Percentiles rank a stretch among this genome's conserved stretches.
These are phyloP conservation scores for Pseudomyrmex cubaensis DNA, from an alignment of 1,140 invertebrate genomes.

Conservation along the genomic window DNA sequence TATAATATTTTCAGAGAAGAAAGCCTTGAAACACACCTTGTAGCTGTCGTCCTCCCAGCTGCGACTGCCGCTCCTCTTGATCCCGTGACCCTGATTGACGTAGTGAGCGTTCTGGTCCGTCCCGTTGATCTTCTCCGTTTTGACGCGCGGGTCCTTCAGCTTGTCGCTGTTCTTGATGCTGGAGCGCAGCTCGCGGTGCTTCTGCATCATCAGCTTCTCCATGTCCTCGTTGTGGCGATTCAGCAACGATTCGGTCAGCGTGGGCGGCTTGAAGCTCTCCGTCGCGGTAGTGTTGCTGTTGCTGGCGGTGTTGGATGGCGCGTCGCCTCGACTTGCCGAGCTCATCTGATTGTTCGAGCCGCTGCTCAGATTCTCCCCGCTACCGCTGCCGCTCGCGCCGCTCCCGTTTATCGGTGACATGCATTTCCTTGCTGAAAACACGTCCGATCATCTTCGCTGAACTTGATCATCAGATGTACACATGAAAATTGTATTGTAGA, in stretches of 20 bases:
- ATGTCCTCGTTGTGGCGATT: conserved; percentile 91
- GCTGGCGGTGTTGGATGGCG: conserved; percentile 68
- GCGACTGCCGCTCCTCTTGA: conserved; percentile 77
- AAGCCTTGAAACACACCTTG: conserved; percentile 67
- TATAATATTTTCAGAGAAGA: not conserved
- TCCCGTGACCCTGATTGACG: conserved; percentile 64
- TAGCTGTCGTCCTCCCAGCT: conserved; percentile 73
- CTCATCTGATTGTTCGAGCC: conserved; percentile 84
- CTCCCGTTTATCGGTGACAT: conserved; percentile 84
- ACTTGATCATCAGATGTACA: too few species aligned
- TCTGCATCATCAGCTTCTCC: conserved; percentile 91
- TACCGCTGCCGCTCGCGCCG: conserved; percentile 86
- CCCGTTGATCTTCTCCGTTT: conserved; percentile 73
- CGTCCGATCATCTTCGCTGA: not conserved
- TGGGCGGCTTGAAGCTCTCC: conserved; percentile 84
- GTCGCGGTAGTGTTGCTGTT: conserved; percentile 62
- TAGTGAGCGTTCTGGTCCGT: conserved; percentile 43
- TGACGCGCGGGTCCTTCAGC: conserved; percentile 80
- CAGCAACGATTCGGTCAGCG: conserved; percentile 89
- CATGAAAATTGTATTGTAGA: too few species aligned
- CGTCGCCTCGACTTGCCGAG: conserved; percentile 76
- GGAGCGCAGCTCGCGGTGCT: conserved; percentile 88
- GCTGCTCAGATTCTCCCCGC: conserved; percentile 86
- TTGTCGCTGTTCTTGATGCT: conserved; percentile 84
- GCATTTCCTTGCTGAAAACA: conserved; percentile 81